Evolutionary conservation across 2,888 invertebrate genomes (phyloP).

Genomic region (Altica lythri): DNA sequence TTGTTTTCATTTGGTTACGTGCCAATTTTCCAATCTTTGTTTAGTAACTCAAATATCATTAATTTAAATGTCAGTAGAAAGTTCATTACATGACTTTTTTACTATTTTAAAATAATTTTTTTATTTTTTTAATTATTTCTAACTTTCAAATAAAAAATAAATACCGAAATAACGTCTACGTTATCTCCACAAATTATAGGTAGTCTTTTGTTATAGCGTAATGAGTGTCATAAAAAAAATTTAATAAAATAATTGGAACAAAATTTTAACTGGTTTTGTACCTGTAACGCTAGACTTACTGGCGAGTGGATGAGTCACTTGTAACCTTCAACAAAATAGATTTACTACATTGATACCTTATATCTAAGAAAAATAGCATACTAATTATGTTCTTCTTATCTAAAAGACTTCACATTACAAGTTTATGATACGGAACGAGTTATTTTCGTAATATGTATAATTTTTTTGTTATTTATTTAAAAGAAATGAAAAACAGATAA

Average conservation of each 20-base stretch:
- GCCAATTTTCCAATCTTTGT: conserved; percentile 3
- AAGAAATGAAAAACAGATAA: conserved; percentile 18
- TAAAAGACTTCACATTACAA: not conserved
- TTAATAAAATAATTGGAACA: not conserved
- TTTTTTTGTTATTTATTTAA: conserved; percentile 16
- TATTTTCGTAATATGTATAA: conserved; percentile 11
- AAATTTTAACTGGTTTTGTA: conserved; percentile 3
- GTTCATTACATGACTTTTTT: not conserved
- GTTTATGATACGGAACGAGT: conserved; percentile 13
- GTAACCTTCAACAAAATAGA: conserved; percentile 11
- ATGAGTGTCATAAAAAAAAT: not conserved
- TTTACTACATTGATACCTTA: conserved; percentile 5
- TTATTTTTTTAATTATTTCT: too few relatives aligned
- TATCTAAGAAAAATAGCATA: conserved; percentile 3
- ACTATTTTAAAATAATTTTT: too few relatives aligned
- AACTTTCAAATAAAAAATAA: too few relatives aligned
- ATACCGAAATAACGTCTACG: not conserved
- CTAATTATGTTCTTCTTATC: conserved; percentile 10
- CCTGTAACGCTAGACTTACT: not conserved
- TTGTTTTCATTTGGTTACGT: conserved; percentile 1
- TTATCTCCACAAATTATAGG: not conserved
- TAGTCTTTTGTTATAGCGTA: conserved; percentile 1
- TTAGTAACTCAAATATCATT: conserved; percentile 4
- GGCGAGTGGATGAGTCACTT: conserved; percentile 2
- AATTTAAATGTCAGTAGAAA: not conserved